phyloP scores from a whole-genome alignment of 1,140 invertebrate genomes.

The Nebria ingens region DNA sequence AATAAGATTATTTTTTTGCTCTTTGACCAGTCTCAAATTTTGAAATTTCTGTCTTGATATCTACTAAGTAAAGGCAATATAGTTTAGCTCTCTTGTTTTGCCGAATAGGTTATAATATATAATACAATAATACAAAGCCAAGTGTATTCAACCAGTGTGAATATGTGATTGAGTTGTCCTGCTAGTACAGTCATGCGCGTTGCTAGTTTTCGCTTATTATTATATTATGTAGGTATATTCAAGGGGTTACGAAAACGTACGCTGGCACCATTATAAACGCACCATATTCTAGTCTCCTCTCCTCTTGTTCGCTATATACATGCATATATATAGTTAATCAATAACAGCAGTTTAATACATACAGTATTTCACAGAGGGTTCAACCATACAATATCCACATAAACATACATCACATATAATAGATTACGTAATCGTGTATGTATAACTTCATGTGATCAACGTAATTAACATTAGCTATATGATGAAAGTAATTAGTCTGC shows the following conservation, averaged over 20 bases:
- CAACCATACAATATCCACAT: not conserved
- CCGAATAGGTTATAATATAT: no score
- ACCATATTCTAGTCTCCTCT: not conserved
- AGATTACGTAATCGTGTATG: not conserved
- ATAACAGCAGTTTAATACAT: not conserved
- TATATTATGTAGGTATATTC: no score
- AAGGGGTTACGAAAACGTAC: not conserved
- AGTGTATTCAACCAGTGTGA: not conserved
- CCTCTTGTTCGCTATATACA: no score
- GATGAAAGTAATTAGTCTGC: no score
- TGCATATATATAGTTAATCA: constrained; percentile 6
- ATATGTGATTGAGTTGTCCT: not conserved
- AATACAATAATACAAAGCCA: not conserved
- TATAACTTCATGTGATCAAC: not conserved
- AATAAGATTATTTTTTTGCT: no score
- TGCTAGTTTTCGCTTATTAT: no score
- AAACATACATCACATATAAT: not conserved
- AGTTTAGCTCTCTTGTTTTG: no score
- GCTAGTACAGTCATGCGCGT: no score
- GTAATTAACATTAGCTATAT: no score
- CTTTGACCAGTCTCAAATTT: no score
- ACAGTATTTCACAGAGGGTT: not conserved
- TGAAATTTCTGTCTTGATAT: no score
- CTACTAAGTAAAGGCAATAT: no score
- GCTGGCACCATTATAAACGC: not conserved